Evolutionary conservation across 2,113 vertebrate genomes (phyloP).

Genomic region (Boleophthalmus pectinirostris): DNA sequence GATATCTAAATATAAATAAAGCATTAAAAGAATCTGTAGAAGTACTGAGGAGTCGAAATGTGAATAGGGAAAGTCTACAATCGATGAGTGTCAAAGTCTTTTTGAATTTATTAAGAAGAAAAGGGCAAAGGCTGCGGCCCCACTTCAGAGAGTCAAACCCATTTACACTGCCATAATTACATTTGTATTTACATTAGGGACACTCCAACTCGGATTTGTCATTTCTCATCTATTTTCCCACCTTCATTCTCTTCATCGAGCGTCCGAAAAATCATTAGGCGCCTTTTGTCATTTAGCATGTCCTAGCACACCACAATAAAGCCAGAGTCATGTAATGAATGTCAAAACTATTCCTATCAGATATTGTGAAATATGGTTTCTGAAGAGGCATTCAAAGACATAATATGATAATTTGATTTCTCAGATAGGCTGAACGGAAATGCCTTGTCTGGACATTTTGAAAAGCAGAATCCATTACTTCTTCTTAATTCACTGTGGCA

Average conservation of each 20-base stretch:
- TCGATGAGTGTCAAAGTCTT: conserved; percentile 13
- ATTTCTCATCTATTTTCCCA: conserved; percentile 47
- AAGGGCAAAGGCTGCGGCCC: conserved; percentile 36
- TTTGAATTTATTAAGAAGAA: conserved; percentile 25
- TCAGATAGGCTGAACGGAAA: conserved; percentile 80
- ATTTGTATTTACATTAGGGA: conserved; percentile 69
- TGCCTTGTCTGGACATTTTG: conserved; percentile 77
- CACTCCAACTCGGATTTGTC: conserved; percentile 62
- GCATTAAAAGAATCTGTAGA: conserved; percentile 9
- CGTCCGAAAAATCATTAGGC: conserved; percentile 68
- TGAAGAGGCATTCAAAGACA: conserved; percentile 78
- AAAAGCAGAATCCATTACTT: conserved; percentile 83
- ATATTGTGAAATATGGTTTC: conserved; percentile 75
- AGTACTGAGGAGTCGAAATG: neutral
- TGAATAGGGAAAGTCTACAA: neutral
- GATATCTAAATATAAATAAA: neutral
- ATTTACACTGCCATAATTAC: conserved; percentile 68
- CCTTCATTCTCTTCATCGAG: conserved; percentile 48
- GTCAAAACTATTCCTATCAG: conserved; percentile 78
- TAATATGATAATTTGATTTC: conserved; percentile 83
- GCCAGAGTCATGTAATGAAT: conserved; percentile 76
- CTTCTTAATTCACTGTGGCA: conserved; percentile 81
- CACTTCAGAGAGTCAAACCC: conserved; percentile 63
- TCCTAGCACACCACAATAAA: conserved; percentile 75
- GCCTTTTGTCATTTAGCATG: conserved; percentile 71